Evolutionary conservation across 2,113 vertebrate species (phyloP).

Genomic region (Bufo gargarizans): DNA sequence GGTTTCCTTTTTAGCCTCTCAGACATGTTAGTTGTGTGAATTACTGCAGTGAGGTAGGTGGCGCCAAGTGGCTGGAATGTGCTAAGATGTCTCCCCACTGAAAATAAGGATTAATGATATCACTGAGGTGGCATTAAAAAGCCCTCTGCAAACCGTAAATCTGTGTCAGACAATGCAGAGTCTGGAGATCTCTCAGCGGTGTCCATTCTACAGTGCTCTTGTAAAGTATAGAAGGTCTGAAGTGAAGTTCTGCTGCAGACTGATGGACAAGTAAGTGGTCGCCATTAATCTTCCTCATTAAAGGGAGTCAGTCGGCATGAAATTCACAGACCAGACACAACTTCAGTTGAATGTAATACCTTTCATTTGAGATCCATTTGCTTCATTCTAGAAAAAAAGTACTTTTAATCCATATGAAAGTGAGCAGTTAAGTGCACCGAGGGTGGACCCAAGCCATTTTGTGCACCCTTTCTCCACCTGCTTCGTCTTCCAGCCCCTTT

Average conservation of each 20-base stretch:
- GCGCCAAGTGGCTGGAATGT: neutral
- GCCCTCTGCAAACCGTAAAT: conserved; percentile 1
- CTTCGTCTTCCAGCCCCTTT: too few relatives aligned
- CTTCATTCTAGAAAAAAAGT: too few relatives aligned
- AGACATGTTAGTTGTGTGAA: neutral
- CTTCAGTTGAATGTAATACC: too few relatives aligned
- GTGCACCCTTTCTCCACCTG: too few relatives aligned
- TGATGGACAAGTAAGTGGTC: too few relatives aligned
- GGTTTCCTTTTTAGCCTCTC: neutral
- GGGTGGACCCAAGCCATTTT: too few relatives aligned
- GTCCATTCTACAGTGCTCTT: neutral
- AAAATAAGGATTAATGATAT: conserved; percentile 1
- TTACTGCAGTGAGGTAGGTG: neutral
- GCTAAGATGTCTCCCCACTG: neutral
- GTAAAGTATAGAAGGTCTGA: neutral
- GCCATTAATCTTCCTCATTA: too few relatives aligned
- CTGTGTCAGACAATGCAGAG: neutral
- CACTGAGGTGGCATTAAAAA: neutral
- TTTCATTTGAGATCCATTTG: too few relatives aligned
- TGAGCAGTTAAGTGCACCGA: too few relatives aligned
- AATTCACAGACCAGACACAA: too few relatives aligned
- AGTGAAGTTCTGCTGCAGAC: neutral
- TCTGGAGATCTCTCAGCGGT: neutral
- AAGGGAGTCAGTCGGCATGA: too few relatives aligned
- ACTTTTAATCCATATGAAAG: too few relatives aligned